Evolutionary conservation across 2,888 invertebrate genomes (phyloP), one percentile per base, ranked within the genome.

Genomic region (Himalopsyche tibetana): DNA sequence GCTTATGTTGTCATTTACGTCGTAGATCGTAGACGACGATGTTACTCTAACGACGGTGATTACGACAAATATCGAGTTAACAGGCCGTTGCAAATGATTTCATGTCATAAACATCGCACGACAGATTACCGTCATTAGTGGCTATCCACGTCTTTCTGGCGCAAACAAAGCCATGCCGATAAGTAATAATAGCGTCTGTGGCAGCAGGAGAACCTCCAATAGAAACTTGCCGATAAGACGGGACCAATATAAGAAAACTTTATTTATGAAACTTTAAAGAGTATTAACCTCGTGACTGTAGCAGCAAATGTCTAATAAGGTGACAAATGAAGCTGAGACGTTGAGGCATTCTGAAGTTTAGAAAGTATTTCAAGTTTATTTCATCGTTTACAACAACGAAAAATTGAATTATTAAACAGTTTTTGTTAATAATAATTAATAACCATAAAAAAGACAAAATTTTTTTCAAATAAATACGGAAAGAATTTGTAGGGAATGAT

Each of bases 101-200:
- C 80, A 84, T 82, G 88, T 87, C 88, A 87, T 87, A 87, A 88
- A 85, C 87, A 88, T 87, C 84, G 83, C 82, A 63, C 80, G 84
- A 87, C 87, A 88, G 88, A 88, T 88, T 88, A 85, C 86, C 85
- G 87, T 83, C 88, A 87, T 88, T 88, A 88, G 84, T 84, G 80
- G 55, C 82, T 79, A 38, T 84, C 81, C 45, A 82, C 80, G 42
- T 74, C 56, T 81, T 82, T 82, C 36, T 83, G 82, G 79, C 86
- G 82, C 79, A 81, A 84, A 84, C 83, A 69, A 84, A 86, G 80
- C 83, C 56, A 55, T 55, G 85, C 81, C 81, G 85, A 85, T 85
- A 81, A 85, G 55, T 81, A 51, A 83, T 82, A 85, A 84, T 86
- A 84, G 82, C 82, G 84, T 56, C 82, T 82, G 80, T 82, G 82